Evolutionary conservation across 2,797 vertebrate genomes (phyloP), one percentile per base, ranked within the genome.

Genomic region (Fringilla coelebs): DNA sequence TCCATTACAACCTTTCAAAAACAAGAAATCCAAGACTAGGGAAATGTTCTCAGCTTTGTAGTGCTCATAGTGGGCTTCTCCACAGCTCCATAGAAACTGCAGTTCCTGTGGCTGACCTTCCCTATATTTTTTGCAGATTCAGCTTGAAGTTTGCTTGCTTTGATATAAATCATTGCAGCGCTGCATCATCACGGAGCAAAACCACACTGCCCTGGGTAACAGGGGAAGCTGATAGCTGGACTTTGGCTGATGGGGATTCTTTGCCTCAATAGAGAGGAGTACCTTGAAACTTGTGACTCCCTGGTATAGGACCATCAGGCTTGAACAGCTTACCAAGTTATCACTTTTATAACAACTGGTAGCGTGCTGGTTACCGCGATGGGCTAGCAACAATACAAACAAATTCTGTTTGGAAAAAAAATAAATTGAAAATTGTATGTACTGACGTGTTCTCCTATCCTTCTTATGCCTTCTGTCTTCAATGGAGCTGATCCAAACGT

Each of bases 81-180:
- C 55, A 66, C 70, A 86, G 54, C 85, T 94, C 91, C 92, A 84
- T 38, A 88, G 89, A 89, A 95, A 41, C 51, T 66, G 79, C 73
- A 79, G 85, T 38, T 91, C 85, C 89, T 78, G 54, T 86, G 51
- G 54, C 77, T 96, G 93, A 94, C 93, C 85, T 96, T 91, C 86
- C n/a, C 45, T 65, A 6, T 48, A 82, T 90, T 88, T 96, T 93
- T 89, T 94, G 82, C 93, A 95, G 86, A 46, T 93, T 94, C 86
- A 94, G 88, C 96, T 87, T 97, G 88, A 94, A 95, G 94, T 93
- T 92, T 71, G 16, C 88, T 93, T n/a, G 48, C 90, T 97, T 96
- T 96, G 94, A 95, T 94, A 94, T 90, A 95, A 91, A 95, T 94
- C 93, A 68, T 80, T 52, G 74, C 85, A 94, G 71, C 0, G 0